Base-by-base conservation (phyloP, 2,113 vertebrate genomes). In the Kryptolebias marmoratus region DNA sequence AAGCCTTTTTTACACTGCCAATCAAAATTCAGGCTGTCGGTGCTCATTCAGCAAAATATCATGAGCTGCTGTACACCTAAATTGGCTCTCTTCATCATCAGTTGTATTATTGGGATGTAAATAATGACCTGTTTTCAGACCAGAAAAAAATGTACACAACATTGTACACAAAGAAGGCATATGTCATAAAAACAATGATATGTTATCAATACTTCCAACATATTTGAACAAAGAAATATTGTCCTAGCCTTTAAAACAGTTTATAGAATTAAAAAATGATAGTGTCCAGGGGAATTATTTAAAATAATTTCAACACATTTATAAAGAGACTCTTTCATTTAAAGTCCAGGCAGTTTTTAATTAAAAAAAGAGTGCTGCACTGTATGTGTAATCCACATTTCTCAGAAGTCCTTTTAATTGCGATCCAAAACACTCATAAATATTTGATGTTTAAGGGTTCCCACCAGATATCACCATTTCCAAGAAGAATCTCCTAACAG, bases 391-490 rank as follows among this genome's bases (percentile, higher is more conserved):
- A 80, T 72, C 75, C 48, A 18, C 50, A 32, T 44, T 30, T 75
- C 71, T 82, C 54, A 77, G 61, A 75, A 54, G 73, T 81, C 61
- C 59, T 72, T 83, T 75, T 86, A 88, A 87, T 84, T 87, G 81
- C 62, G 1, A 64, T 87, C 85, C 82, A 84, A 88, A 83, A 81
- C 64, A 84, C 60, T 82, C 64, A 75, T 87, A 59, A 80, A 88
- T 88, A 86, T 82, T 87, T 83, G 30, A 92, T 87, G 66, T 15
- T 22, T 65, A 67, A 77, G 63, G 72, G 68, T 74, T 83, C 66
- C 84, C 80, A 73, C 48, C 63, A 79, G 72, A 83, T 80, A 81
- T 75, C 75, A 49, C 77, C 1, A 61, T 84, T 79, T 82, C 81
- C 66, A 70, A 74, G 64, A 80, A 57, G 49, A 74, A 57, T 39